These are phyloP conservation scores for Epistrophe grossulariae DNA, from an alignment of 2,888 invertebrate genomes.

Conservation along the genomic window DNA sequence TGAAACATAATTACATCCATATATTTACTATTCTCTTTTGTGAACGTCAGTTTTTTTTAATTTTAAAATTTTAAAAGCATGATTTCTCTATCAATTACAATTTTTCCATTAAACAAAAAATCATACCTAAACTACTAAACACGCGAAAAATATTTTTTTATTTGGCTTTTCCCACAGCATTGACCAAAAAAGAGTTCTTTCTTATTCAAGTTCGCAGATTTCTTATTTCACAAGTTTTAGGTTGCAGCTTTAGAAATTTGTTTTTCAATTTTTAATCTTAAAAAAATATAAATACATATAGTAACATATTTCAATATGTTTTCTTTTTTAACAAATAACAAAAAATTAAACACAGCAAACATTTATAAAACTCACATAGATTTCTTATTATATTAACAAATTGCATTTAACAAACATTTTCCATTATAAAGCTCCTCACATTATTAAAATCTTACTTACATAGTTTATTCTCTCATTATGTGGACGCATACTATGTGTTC, in stretches of 20 bases:
- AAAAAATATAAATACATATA: neutral
- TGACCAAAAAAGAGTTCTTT: neutral
- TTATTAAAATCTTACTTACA: constrained; percentile 1
- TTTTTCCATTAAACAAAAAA: neutral
- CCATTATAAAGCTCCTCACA: constrained; percentile 25
- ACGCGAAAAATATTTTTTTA: constrained; percentile 12
- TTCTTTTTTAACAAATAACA: neutral
- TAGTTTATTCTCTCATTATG: constrained; percentile 5
- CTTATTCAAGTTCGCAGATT: constrained; percentile 23
- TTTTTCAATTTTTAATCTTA: constrained; percentile 1
- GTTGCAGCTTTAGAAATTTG: constrained; percentile 13
- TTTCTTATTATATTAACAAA: neutral
- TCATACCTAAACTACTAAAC: neutral
- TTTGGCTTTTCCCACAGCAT: constrained; percentile 44
- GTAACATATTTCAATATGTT: neutral
- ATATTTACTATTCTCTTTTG: neutral
- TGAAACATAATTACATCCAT: neutral
- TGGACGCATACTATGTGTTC: constrained; percentile 10
- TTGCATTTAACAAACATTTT: constrained; percentile 26
- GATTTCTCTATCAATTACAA: neutral
- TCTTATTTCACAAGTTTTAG: constrained; percentile 25
- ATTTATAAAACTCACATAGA: constrained; percentile 12
- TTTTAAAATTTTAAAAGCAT: constrained; percentile 2
- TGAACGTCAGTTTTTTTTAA: neutral
- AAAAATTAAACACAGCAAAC: neutral